These are phyloP conservation scores for Alethe castanea DNA, from an alignment of 2,113 vertebrate genomes.

Conservation along the genomic window DNA sequence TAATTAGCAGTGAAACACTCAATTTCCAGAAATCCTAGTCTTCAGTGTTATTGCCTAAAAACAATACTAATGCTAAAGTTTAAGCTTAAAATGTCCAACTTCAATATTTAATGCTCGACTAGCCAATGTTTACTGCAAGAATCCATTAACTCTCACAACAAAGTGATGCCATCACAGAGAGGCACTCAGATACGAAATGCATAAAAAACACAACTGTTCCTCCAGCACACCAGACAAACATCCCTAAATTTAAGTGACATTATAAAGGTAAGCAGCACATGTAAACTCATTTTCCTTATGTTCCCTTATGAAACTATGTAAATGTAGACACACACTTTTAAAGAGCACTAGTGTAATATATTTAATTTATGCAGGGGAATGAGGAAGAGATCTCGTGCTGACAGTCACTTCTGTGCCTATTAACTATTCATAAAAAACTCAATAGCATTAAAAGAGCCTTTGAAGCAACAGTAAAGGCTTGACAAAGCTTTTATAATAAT, in stretches of 20 bases:
- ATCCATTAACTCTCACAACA: not conserved
- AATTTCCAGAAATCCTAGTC: not conserved
- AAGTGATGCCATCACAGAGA: not conserved
- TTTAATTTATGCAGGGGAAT: not conserved
- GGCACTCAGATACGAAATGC: not conserved
- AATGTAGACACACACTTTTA: not conserved
- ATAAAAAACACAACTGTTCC: not conserved
- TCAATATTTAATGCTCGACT: not conserved
- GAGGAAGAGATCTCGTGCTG: not conserved
- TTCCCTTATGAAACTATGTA: not conserved
- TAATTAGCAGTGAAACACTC: not conserved
- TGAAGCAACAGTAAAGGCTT: constrained; percentile 10
- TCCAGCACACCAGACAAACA: not conserved
- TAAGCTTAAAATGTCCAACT: not conserved
- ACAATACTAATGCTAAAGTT: not conserved
- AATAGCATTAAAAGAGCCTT: not conserved
- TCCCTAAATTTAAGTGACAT: not conserved
- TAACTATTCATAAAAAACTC: constrained; percentile 39
- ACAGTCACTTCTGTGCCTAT: constrained; percentile 18
- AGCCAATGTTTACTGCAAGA: not conserved
- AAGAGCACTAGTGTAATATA: not conserved
- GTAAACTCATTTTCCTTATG: not conserved
- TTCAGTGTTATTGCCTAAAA: not conserved
- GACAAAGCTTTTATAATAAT: constrained; percentile 9
- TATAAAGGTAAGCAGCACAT: not conserved